phyloP scores from a whole-genome alignment of 2,113 vertebrate species.

The Neopipo cinnamomea region DNA sequence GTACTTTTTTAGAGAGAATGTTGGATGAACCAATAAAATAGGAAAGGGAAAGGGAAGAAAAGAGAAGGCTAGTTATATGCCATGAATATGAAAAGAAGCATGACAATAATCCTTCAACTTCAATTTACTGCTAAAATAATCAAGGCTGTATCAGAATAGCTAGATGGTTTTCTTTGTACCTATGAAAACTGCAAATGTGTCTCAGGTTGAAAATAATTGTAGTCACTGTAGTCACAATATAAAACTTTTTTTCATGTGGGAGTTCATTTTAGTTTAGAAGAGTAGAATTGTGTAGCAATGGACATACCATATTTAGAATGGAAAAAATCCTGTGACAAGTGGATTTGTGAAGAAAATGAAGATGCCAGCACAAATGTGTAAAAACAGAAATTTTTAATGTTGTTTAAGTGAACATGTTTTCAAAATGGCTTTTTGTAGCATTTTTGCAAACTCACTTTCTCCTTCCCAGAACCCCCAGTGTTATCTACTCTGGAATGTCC shows the following conservation, averaged over 20 bases:
- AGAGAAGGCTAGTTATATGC: accelerated
- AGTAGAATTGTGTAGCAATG: not conserved
- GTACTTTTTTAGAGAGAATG: not conserved
- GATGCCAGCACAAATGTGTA: no score
- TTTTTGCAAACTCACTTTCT: no score
- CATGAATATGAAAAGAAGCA: not conserved
- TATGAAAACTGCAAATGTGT: not conserved
- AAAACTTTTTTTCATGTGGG: not conserved
- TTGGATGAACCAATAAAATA: not conserved
- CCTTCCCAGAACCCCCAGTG: no score
- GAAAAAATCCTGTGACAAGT: no score
- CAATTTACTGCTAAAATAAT: not conserved
- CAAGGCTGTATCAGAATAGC: not conserved
- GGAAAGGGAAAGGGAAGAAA: not conserved
- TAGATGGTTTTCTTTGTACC: not conserved
- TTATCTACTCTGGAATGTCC: no score
- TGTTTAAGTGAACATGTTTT: no score
- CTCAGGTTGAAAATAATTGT: not conserved
- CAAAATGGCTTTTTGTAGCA: no score
- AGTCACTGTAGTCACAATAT: not conserved
- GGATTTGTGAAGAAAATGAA: no score
- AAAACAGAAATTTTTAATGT: no score
- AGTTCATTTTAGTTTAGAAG: not conserved
- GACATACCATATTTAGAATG: no score
- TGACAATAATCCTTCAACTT: not conserved